Base-by-base conservation (phyloP, 2,113 vertebrate genomes). In the Serinus canaria region DNA sequence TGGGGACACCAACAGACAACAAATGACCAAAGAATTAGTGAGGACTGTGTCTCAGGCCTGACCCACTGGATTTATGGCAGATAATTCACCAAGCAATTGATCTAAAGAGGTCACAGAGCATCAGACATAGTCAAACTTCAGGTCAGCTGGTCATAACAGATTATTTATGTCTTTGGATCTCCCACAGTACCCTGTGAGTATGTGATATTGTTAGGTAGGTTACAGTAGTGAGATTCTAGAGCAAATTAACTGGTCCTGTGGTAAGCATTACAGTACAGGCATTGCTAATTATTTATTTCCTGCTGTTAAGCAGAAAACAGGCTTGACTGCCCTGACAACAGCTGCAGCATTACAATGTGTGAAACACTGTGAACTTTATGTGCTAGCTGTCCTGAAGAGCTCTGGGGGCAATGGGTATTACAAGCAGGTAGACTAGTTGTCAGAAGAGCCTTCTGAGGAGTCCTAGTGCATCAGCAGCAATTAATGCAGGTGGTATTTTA, bases 401-500 rank as follows among this genome's bases (percentile, higher is more conserved):
- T 98, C 90, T 25, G 97, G 95, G 97, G 97, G 95, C 72, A 97
- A 66, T 23, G 96, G 97, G 90, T 69, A 91, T 96, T 89, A 82
- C 89, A 94, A 95, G 93, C 97, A 98, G 97, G 98, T 98, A 98
- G 97, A 93, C 96, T 93, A 84, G 91, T 97, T 98, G 98, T 98
- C 98, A 98, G 98, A 98, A 98, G 98, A 97, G 97, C 94, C 95
- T 97, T 97, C 91, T 97, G 95, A 98, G 98, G 98, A 98, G 97
- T 98, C 98, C 97, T 98, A 89, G 98, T 98, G 97, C 98, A 99
- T 98, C 97, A 97, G 98, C 98, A 98, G 98, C 98, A 99, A 99
- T 99, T 99, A 99, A 99, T 99, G 99, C 99, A 98, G 98, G 98
- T 99, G 98, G 98, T 98, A 98, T 98, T 98, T 99, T 97, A 99